phyloP scores from a whole-genome alignment of 2,888 invertebrate genomes.

The Acanthosepion pharaonis region DNA sequence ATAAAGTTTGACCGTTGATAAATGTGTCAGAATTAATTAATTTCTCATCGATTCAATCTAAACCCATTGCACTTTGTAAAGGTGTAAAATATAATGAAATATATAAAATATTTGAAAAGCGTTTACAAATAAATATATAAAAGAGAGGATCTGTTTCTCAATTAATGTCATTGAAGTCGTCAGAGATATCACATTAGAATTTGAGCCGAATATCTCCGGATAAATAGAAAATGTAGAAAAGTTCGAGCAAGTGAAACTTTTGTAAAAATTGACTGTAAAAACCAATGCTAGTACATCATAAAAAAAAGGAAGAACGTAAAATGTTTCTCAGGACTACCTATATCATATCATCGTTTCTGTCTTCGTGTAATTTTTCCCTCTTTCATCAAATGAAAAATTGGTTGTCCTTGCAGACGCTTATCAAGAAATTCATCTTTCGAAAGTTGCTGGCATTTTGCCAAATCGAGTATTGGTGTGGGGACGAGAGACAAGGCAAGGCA shows the following conservation, averaged over 20 bases:
- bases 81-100: too few relatives aligned
- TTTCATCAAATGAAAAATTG: constrained; percentile 33
- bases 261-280: neutral
- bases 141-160: too few relatives aligned
- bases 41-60: too few relatives aligned
- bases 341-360: neutral
- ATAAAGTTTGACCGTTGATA: too few relatives aligned
- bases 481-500: neutral
- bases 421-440: constrained; percentile 9
- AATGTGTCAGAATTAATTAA: too few relatives aligned
- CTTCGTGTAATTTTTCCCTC: neutral
- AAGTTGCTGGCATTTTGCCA: neutral
- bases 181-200: too few relatives aligned
- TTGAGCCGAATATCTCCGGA: too few relatives aligned
- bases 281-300: neutral
- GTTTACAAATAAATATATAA: too few relatives aligned
- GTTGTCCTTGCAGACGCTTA: neutral
- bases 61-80: too few relatives aligned
- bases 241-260: neutral
- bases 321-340: neutral
- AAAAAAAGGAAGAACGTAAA: neutral
- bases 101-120: too few relatives aligned
- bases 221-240: neutral
- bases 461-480: neutral
- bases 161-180: too few relatives aligned